Base-by-base conservation (phyloP, 1,140 invertebrate genomes). In the Hestina assimilis region DNA sequence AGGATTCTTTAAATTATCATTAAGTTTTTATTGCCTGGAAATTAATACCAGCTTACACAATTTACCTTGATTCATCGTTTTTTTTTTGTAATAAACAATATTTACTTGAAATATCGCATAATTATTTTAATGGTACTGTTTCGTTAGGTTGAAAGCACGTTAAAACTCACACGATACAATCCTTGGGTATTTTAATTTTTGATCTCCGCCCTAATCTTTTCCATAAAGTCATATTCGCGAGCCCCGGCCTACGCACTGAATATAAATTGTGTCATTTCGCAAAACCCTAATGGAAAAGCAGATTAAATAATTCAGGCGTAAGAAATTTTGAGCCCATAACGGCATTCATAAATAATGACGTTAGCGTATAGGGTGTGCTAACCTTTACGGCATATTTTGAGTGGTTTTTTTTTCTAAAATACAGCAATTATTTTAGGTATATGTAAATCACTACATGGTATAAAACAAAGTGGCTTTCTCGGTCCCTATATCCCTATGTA, bases 201-300 rank as follows among this genome's bases (percentile, higher is more conserved):
- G 70, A 75, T 79, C 68, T 60, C 56, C 59, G 28, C 56, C 65
- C 72, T 71, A 80, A 79, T 80, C 82, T 69, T 78, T 70, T 50
- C 48, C 66, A 79, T 81, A 79, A 83, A 78, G 72, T 76, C 73
- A 75, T 76, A 73, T 70, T 75, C 66, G 68, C 56, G 77, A 63
- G 47, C 72, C 54, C 55, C 47, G 47, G 47, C 58, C 40, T 66
- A 57, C 75, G 69, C 43, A 58, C 67, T 78, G 83, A 84, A 86
- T 86, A 84, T 79, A 86, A 83, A 86, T 83, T 75, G 76, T 83
- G 79, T 81, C 76, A 82, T 84, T 83, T 77, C 66, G 56, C 64
- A 77, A 77, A 83, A 79, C 78, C 76, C 69, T 87, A 84, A 87
- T 87, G 83, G 83, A 84, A 83, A 82, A 80, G 69, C 64, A 75